phyloP scores from a whole-genome alignment of 2,888 invertebrate species.

The Meta bourneti region DNA sequence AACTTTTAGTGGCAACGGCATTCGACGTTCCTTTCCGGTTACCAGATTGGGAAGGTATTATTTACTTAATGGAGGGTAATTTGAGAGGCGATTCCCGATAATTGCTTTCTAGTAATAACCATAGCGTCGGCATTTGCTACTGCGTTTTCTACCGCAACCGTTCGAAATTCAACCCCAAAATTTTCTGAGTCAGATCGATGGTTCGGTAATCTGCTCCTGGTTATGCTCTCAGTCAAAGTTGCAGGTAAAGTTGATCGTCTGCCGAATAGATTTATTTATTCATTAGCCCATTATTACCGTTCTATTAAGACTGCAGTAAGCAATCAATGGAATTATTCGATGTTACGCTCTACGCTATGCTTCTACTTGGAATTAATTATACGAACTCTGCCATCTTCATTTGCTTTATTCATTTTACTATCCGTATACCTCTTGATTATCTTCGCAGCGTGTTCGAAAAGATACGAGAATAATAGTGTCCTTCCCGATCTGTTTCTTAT shows the following conservation, averaged over 20 bases:
- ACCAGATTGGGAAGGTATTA: conserved; percentile 59
- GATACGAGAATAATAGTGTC: not conserved
- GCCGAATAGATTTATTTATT: conserved; percentile 50
- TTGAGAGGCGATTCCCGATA: conserved; percentile 65
- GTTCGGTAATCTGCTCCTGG: not conserved
- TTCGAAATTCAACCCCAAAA: conserved; percentile 48
- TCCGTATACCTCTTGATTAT: not conserved
- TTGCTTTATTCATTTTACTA: not conserved
- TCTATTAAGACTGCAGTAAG: not conserved
- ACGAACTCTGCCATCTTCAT: not conserved
- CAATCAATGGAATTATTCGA: conserved; percentile 41
- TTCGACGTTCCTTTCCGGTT: conserved; percentile 51
- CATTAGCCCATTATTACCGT: conserved; percentile 40
- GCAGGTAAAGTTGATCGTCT: conserved; percentile 19
- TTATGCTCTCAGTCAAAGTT: not conserved
- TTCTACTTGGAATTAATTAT: not conserved
- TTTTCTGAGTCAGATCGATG: conserved; percentile 39
- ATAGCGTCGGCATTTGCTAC: conserved; percentile 47
- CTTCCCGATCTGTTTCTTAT: not conserved
- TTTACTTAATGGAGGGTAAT: conserved; percentile 71
- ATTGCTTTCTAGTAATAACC: conserved; percentile 67
- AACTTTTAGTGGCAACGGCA: conserved; percentile 35
- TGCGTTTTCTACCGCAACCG: conserved; percentile 19
- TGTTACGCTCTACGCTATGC: not conserved
- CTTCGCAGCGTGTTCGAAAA: not conserved